Base-by-base conservation (phyloP, 2,888 invertebrate genomes). In the Diarsia brunnea region DNA sequence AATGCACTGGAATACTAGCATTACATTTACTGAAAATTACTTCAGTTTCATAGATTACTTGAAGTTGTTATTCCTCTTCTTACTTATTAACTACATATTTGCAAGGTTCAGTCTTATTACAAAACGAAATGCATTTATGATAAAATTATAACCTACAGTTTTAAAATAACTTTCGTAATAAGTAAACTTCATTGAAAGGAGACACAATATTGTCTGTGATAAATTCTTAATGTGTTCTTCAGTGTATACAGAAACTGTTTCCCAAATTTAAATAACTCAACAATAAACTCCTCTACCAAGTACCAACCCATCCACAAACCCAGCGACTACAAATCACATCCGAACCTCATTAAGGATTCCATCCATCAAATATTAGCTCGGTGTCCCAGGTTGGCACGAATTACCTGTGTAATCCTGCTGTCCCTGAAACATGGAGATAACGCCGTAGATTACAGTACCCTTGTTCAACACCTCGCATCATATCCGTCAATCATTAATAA, bases 401-500 rank as follows among this genome's bases (percentile, higher is more conserved):
- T 85, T 84, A 88, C 85, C 81, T 78, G 79, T 86, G 82, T 85
- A 87, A 82, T 84, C 78, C 73, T 55, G 66, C 61, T 66, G 79
- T 79, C 83, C 82, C 77, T 77, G 60, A 69, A 31, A 78, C 78
- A 68, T 75, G 65, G 73, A 66, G 84, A 88, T 89, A 87, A 87
- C 83, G 71, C 79, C 72, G 60, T 77, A 85, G 84, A 88, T 89
- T 86, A 89, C 84, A 45, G 69, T 61, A 84, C 80, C 87, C 87
- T 78, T 82, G 87, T 82, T 80, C 77, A 69, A 74, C 69, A 79
- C 69, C 64, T 78, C 74, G 72, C 86, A 75, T 84, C 84, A 83
- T 85, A 87, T 82, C 66, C 81, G 79, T 87, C 87, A 89, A 89
- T 89, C 88, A 84, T 85, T 88, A 89, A 89, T 88, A 85, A 85